These are phyloP conservation scores for Tachina lurida DNA, from an alignment of 2,888 invertebrate genomes.

Conservation along the genomic window DNA sequence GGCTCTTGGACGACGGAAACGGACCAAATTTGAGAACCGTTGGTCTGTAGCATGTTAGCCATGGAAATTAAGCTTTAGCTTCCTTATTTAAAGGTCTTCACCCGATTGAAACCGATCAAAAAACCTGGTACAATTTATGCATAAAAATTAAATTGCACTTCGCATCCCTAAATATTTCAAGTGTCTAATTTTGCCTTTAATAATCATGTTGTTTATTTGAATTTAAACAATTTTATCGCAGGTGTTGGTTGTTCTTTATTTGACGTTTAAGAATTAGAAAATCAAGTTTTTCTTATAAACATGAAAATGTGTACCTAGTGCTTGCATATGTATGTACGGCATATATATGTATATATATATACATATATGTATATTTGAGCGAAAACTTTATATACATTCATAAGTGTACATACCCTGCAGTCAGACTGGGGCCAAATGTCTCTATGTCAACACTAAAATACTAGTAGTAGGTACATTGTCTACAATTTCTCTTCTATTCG, in stretches of 20 bases:
- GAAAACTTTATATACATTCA: neutral
- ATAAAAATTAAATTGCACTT: neutral
- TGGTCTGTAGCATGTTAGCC: no score
- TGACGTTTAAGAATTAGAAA: constrained; percentile 68
- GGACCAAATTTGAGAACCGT: no score
- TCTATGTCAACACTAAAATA: no score
- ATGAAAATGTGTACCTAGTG: neutral
- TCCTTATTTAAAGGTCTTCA: no score
- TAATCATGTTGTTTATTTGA: constrained; percentile 69
- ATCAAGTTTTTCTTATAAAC: constrained; percentile 25
- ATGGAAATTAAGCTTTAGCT: no score
- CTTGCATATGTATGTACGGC: neutral
- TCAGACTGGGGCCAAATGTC: no score
- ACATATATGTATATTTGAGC: no score
- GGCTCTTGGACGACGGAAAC: no score
- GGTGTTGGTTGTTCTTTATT: constrained; percentile 76
- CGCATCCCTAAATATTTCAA: constrained; percentile 1
- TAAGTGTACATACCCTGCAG: neutral
- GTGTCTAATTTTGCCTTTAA: constrained; percentile 29
- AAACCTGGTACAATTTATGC: neutral
- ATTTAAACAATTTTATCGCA: constrained; percentile 78
- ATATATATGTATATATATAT: no score
- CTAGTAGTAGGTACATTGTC: no score
- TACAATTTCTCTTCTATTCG: no score
- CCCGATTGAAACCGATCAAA: neutral